Percentiles rank a stretch among this genome's conserved stretches.
Conservation (phyloP, 2,888 invertebrate species). For the Arrhopalites spinosus region DNA sequence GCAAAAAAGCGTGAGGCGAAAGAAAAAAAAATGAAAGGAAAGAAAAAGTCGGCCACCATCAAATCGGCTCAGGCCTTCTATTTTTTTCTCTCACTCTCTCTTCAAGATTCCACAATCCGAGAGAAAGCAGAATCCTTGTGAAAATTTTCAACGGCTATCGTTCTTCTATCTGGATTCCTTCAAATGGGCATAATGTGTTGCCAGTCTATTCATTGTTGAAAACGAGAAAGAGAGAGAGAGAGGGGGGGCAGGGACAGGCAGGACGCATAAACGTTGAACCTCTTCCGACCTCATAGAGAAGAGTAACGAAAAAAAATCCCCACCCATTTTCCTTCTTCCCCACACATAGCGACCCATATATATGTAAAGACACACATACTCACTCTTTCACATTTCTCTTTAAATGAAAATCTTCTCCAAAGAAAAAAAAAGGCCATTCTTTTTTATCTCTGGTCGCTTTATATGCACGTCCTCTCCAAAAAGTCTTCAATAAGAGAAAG, state of each 20-base stretch:
- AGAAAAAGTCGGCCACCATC: conserved; percentile 21
- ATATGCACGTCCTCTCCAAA: neutral
- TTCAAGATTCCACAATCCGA: neutral
- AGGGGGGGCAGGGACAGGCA: neutral
- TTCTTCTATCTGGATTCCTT: neutral
- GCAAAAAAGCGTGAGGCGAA: neutral
- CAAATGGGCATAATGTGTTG: conserved; percentile 1
- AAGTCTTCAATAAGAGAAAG: too few relatives aligned
- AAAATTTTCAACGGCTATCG: neutral
- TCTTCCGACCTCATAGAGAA: neutral
- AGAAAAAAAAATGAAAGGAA: conserved; percentile 4
- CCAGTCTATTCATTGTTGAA: neutral
- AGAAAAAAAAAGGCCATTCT: neutral
- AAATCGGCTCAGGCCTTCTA: conserved; percentile 12
- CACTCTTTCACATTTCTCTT: neutral
- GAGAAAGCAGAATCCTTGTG: too few relatives aligned
- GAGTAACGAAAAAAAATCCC: neutral
- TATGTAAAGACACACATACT: neutral
- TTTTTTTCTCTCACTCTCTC: neutral
- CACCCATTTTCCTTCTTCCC: too few relatives aligned
- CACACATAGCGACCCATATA: neutral
- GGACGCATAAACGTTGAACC: neutral
- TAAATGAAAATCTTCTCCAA: conserved; percentile 14
- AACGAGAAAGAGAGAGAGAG: neutral
- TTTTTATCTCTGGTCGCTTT: neutral